Evolutionary conservation across 2,797 vertebrate species (phyloP).

Genomic region (Malurus splendens): DNA sequence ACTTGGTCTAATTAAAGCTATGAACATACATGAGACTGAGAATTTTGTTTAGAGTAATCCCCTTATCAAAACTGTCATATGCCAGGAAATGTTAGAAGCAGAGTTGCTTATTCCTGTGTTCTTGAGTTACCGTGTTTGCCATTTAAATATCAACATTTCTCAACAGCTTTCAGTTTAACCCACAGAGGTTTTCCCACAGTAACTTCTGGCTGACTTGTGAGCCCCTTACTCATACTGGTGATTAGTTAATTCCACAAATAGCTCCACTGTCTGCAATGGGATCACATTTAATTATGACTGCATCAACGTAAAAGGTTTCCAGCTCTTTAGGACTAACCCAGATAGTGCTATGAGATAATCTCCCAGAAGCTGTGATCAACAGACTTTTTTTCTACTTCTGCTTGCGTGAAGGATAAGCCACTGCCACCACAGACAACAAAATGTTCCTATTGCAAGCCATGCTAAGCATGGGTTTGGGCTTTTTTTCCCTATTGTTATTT

Average conservation of each 20-base stretch:
- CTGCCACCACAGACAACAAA: background rate
- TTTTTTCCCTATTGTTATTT: background rate
- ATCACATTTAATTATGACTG: slow-evolving; percentile 45
- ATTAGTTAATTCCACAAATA: slow-evolving; percentile 34
- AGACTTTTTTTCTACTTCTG: background rate
- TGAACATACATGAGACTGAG: slow-evolving; percentile 24
- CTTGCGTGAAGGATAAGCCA: background rate
- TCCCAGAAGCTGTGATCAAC: background rate
- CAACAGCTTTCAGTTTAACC: slow-evolving; percentile 42
- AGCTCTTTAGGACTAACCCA: background rate
- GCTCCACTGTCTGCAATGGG: background rate
- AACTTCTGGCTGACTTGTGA: slow-evolving; percentile 15
- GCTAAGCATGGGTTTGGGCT: background rate
- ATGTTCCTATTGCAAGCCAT: background rate
- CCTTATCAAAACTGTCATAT: slow-evolving; percentile 52
- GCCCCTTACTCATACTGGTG: slow-evolving; percentile 19
- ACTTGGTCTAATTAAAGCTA: slow-evolving; percentile 40
- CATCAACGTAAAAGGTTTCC: background rate
- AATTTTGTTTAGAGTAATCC: slow-evolving; percentile 58
- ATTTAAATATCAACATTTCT: slow-evolving; percentile 58
- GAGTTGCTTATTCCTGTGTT: slow-evolving; percentile 4
- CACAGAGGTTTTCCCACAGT: slow-evolving; percentile 44
- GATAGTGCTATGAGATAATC: background rate
- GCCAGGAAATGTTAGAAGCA: slow-evolving; percentile 50
- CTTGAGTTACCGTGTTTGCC: slow-evolving; percentile 7